Base-by-base conservation (phyloP, 2,888 invertebrate genomes). In the Philaethria dido region DNA sequence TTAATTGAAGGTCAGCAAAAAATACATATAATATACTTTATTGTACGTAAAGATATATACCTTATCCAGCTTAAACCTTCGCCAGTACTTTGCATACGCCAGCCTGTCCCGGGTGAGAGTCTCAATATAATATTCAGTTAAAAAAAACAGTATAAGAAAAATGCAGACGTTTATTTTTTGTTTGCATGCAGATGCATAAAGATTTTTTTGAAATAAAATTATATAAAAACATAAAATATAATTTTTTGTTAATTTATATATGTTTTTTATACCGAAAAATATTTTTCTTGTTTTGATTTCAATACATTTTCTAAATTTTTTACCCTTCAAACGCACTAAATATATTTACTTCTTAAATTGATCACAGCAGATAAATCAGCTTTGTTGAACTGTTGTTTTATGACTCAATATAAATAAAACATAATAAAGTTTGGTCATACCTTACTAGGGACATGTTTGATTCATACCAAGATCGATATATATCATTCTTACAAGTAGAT, bases 361-460 rank as follows among this genome's bases (percentile, higher is more conserved):
- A 79, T 79, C 78, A 79, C 79, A 80, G 79, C 80, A 72, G 75
- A 64, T 64, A 73, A 63, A 69, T 77, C 80, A 80, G 78, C 78
- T 78, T 77, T 78, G 79, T 79, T 78, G 78, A 78, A 77, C 75
- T 70, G 66, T 60, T 61, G 36, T 44, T 52, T 48, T n/a, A 39
- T 11, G 25, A 47, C 18, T 54, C 47, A 55, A 48, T 39, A 47
- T 39, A 57, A n/a, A 22, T n/a, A 39, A 52, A 52, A 52, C 25
- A 29, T 52, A 14, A 39, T 50, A 64, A 64, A 64, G 16, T 25
- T 64, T 64, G 50, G 64, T 59, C 59, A 50, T 48, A 59, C 48
- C 47, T 47, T 64, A 55, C 22, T 42, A 44, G 44, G 16, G 11
- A 25, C 33, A 42, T 29, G 45, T 9, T 18, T 36, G 29, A 52